Base-by-base conservation (phyloP, 2,113 vertebrate genomes). In the Scartelaos histophorus region DNA sequence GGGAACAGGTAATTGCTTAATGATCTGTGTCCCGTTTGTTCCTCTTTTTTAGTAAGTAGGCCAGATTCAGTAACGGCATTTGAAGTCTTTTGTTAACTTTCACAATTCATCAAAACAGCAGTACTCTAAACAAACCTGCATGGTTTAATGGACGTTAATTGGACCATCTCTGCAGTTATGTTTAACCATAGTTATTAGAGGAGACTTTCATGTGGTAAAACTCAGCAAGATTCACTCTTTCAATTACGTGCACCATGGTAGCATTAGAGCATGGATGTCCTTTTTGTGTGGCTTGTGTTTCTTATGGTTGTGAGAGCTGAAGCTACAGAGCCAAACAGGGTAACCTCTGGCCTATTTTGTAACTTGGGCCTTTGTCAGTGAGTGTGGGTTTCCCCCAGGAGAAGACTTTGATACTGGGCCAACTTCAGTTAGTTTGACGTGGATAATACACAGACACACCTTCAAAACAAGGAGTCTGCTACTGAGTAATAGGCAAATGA, bases 401-500 rank as follows among this genome's bases (percentile, higher is more conserved):
- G 7, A 24, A 79, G 51, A 87, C 75, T 87, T 90, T 91, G 86
- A 90, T 75, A 83, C 56, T 16, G 1, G 19, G 88, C 89, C 85
- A 91, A 85, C 60, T 83, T 89, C 85, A 78, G 84, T 92, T 88
- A 67, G 80, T 78, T 61, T 75, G 65, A 79, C 74, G 24, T 54
- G 61, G 68, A 81, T 75, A 57, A 79, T 57, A 76, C 70, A 76
- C 54, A 66, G 79, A 81, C 84, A 82, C 82, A 88, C 79, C 84
- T 78, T 76, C 54, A 53, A 75, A 85, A 77, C 72, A 74, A 69
- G 58, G 34, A 58, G 64, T 64, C 21, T 29, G 15, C 66, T 73
- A 43, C 29, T 80, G 67, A 81, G 66, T 71, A 3, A 66, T 76
- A 83, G 71, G 75, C 80, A 85, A 85, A 88, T 84, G 67, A 85